These are phyloP conservation scores for Drosophila prosaltans DNA, from an alignment of 1,140 invertebrate species.

Conservation along the genomic window DNA sequence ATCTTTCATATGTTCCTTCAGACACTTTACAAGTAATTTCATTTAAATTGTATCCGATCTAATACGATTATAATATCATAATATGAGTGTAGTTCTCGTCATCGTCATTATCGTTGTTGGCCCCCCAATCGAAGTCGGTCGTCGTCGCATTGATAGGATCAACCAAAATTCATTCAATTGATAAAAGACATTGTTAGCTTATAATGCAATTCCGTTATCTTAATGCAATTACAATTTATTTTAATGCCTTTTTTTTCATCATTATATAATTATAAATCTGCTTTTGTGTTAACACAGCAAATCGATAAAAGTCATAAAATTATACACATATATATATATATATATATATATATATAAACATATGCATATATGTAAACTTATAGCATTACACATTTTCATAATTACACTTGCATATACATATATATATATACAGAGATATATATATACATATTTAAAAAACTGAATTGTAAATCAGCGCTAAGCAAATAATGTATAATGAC, in stretches of 20 bases:
- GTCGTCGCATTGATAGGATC: slow-evolving; percentile 28
- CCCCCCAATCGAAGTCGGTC: slow-evolving; percentile 15
- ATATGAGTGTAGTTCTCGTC: background rate
- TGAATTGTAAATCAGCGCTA: slow-evolving; percentile 37
- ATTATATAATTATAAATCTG: slow-evolving; percentile 32
- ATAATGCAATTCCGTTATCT: slow-evolving; percentile 53
- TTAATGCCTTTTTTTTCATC: slow-evolving; percentile 28
- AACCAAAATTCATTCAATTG: slow-evolving; percentile 55
- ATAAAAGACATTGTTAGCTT: slow-evolving; percentile 74
- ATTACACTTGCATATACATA: slow-evolving; percentile 13
- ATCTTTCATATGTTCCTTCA: background rate
- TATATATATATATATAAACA: background rate
- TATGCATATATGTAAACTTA: slow-evolving; percentile 20
- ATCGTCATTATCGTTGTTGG: slow-evolving; percentile 20
- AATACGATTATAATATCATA: too few species aligned
- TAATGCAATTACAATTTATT: slow-evolving; percentile 20
- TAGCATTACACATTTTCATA: slow-evolving; percentile 22
- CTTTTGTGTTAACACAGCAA: slow-evolving; percentile 40
- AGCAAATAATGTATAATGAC: slow-evolving; percentile 1
- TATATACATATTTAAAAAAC: slow-evolving; percentile 25
- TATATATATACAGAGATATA: slow-evolving; percentile 13
- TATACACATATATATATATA: slow-evolving; percentile 14
- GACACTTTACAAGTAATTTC: background rate
- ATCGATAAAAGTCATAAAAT: slow-evolving; percentile 67
- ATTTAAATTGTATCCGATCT: background rate